A percentile compares a stretch with the other conserved stretches of the same genome.
phyloP scores from a whole-genome alignment of 2,888 invertebrate genomes.

The Nemoura dubitans region DNA sequence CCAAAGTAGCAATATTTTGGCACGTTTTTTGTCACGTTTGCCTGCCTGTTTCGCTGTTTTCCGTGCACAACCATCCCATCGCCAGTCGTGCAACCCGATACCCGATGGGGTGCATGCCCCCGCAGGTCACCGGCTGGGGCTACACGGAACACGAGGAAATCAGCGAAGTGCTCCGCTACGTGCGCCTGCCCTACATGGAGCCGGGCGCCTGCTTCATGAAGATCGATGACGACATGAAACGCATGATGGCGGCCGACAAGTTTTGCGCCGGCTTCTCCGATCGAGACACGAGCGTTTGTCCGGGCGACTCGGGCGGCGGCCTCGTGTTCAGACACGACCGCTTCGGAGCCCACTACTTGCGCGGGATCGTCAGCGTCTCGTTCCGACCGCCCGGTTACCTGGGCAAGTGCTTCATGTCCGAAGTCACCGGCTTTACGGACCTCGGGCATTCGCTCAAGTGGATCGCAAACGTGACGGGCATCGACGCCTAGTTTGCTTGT shows the following conservation, averaged over 20 bases:
- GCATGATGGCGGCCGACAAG: slow-evolving; percentile 15
- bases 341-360: background rate
- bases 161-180: slow-evolving; percentile 1
- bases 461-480: background rate
- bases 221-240: background rate
- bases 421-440: background rate
- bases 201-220: background rate
- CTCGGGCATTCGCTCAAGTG: background rate
- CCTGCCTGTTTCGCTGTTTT: no score
- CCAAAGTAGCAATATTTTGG: no score
- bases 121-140: slow-evolving; percentile 20
- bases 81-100: no score
- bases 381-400: background rate
- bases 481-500: background rate
- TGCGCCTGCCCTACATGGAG: slow-evolving; percentile 21
- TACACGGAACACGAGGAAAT: background rate
- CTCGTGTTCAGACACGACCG: background rate
- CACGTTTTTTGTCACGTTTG: no score
- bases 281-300: background rate
- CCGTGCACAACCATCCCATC: no score
- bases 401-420: background rate
- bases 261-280: background rate
- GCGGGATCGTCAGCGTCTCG: slow-evolving; percentile 19
- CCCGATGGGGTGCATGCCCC: no score
- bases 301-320: slow-evolving; percentile 22